Evolutionary conservation across 2,888 invertebrate genomes (phyloP).

Genomic region (Dicranocentrus wangi): DNA sequence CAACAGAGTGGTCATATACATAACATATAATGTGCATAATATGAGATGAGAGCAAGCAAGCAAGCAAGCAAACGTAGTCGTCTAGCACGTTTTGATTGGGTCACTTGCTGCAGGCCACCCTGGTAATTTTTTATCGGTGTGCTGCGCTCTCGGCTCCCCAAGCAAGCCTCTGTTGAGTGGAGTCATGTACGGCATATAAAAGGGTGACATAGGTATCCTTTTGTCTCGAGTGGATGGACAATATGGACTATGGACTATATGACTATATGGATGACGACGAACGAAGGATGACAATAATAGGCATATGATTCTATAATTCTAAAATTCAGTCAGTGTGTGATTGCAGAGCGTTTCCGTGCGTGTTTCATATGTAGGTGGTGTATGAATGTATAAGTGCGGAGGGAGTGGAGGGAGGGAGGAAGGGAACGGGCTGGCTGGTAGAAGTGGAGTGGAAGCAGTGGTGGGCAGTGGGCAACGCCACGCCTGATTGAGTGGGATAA

Average conservation of each 20-base stretch:
- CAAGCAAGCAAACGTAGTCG: no score
- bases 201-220: constrained; percentile 38
- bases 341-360: neutral
- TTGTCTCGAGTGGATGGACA: constrained; percentile 23
- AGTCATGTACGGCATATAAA: constrained; percentile 19
- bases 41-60: neutral
- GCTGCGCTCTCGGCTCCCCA: neutral
- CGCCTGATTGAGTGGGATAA: no score
- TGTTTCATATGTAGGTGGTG: no score
- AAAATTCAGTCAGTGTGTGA: no score
- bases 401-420: no score
- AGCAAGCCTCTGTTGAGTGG: neutral
- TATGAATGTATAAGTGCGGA: no score
- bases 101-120: constrained; percentile 31
- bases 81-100: neutral
- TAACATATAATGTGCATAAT: no score
- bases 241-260: neutral
- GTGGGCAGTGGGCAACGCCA: no score
- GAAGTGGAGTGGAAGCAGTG: no score
- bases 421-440: no score
- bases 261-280: constrained; percentile 5
- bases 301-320: neutral
- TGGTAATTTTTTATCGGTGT: neutral
- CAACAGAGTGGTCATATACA: no score
- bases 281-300: neutral